Percentiles rank a stretch among this genome's conserved stretches.
Evolutionary conservation across 2,888 invertebrate species (phyloP).

Genomic region (Cheilosia vulpina): DNA sequence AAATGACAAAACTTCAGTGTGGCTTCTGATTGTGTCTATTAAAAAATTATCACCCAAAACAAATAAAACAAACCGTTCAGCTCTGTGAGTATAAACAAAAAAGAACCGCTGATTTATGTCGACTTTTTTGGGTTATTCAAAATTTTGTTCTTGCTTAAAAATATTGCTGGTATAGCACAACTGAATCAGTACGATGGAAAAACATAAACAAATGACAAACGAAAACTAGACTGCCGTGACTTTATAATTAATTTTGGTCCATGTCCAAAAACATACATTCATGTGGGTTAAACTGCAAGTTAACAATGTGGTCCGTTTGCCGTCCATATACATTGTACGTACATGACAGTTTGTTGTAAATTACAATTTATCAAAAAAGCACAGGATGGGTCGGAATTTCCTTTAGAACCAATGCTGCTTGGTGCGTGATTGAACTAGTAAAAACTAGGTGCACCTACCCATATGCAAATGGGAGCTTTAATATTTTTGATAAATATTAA

Average conservation of each 20-base stretch:
- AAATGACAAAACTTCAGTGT: conserved; percentile 7
- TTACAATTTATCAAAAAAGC: too few relatives aligned
- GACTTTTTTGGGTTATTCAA: conserved; percentile 54
- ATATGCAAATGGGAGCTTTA: too few relatives aligned
- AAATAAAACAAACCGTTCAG: background rate
- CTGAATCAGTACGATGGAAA: conserved; percentile 32
- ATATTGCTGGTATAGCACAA: conserved; percentile 17
- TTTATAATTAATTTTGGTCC: conserved; percentile 73
- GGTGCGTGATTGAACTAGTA: too few relatives aligned
- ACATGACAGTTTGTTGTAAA: too few relatives aligned
- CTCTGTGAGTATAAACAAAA: conserved; percentile 36
- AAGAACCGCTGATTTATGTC: conserved; percentile 27
- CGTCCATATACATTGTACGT: conserved; percentile 18
- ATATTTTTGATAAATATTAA: too few relatives aligned
- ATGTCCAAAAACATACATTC: conserved; percentile 54
- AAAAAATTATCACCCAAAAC: conserved; percentile 7
- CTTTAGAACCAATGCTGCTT: too few relatives aligned
- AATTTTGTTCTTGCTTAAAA: conserved; percentile 4
- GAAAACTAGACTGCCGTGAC: conserved; percentile 63
- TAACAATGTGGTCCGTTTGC: conserved; percentile 26
- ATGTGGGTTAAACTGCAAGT: conserved; percentile 6
- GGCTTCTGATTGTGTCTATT: conserved; percentile 39
- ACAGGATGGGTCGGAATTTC: too few relatives aligned
- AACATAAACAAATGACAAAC: conserved; percentile 70
- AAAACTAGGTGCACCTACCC: too few relatives aligned